Base-by-base conservation (phyloP, 2,113 vertebrate genomes). In the Hippocampus abdominalis region DNA sequence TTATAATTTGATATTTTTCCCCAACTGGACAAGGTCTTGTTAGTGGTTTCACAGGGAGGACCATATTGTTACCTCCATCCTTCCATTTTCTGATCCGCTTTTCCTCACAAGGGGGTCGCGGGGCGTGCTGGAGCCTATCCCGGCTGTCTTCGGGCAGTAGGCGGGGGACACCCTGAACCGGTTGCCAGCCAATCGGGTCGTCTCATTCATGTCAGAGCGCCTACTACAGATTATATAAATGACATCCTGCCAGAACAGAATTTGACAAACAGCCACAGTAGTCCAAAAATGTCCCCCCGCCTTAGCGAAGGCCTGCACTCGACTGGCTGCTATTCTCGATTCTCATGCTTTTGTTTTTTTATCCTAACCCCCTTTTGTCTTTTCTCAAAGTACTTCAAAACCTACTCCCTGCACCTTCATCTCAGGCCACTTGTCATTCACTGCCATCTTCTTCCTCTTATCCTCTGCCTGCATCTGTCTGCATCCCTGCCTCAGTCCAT, bases 401-500 rank as follows among this genome's bases (percentile, higher is more conserved):
- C 69, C 71, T 74, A 80, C 69, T 76, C 21, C 21, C 53, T 64
- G 71, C 56, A 70, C 51, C 40, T 66, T 74, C 77, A 64, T 83
- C 71, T 75, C 57, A 2, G 61, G 57, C 70, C 71, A 78, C 84
- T 86, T 86, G 82, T 81, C 78, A 85, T 81, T 83, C 85, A 64
- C 73, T 71, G 74, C 81, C 68, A 20, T 56, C 72, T 77, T 79
- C 77, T 71, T 86, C 75, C 70, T 75, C 81, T 75, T 60, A 76
- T 65, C 66, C 78, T 79, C 71, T 62, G 67, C 81, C 78, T 13
- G 78, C 83, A 86, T 89, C 78, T 87, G 78, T 77, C 82, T 79
- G 29, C 74, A 62, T 70, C 74, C 70, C 73, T 78, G 23, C 54
- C 72, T 84, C 56, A 74, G 51, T 57, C 46, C 63, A 67, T 70